These are phyloP conservation scores for Probosciger aterrimus DNA, from an alignment of 2,113 vertebrate species.

Conservation along the genomic window DNA sequence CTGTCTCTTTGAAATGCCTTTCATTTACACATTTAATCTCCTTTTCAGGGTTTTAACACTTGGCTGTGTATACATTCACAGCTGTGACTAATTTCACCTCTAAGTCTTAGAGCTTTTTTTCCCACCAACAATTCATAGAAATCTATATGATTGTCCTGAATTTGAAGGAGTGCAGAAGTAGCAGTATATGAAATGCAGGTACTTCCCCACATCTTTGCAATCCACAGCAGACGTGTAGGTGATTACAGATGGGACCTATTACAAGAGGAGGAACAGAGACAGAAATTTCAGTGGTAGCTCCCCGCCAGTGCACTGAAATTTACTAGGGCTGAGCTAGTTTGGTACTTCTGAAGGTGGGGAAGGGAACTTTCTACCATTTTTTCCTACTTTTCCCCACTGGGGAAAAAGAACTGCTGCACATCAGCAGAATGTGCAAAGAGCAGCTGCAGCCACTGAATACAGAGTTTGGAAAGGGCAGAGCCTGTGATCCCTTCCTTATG, in stretches of 20 bases:
- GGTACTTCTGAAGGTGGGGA: background rate
- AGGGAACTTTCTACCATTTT: background rate
- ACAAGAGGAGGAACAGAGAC: background rate
- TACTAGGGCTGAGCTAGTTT: background rate
- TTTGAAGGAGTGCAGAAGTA: background rate
- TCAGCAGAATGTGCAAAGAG: background rate
- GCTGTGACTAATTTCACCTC: background rate
- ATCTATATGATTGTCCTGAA: background rate
- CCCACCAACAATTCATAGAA: background rate
- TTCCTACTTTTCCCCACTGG: background rate
- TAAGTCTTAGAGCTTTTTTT: background rate
- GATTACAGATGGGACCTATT: background rate
- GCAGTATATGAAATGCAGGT: background rate
- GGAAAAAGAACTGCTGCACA: background rate
- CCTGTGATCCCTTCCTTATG: background rate
- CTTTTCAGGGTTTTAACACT: conserved; percentile 2
- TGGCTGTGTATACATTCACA: background rate
- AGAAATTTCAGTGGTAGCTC: background rate
- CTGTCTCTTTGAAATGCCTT: background rate
- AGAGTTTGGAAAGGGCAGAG: background rate
- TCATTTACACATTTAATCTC: background rate
- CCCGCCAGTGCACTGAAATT: background rate
- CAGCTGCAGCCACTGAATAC: background rate
- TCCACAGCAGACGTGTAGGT: background rate
- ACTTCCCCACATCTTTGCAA: background rate